phyloP scores from a whole-genome alignment of 2,888 invertebrate genomes.

The Apotomis betuletana region DNA sequence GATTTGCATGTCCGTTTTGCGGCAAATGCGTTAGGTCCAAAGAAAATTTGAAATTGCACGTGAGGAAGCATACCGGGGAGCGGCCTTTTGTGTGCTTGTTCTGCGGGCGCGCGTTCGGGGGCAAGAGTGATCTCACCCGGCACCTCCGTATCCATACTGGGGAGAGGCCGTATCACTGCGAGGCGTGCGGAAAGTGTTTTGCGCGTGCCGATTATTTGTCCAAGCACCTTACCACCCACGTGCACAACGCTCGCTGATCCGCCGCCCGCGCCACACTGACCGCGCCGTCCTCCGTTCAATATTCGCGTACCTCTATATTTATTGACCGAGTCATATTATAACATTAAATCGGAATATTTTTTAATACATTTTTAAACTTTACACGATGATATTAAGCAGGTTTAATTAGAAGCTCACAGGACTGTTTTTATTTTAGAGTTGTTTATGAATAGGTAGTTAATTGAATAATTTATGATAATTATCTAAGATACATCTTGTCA shows the following conservation, averaged over 20 bases:
- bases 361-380: conserved; percentile 79
- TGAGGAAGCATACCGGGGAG: conserved; percentile 93
- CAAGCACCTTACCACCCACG: conserved; percentile 95
- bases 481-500: conserved; percentile 55
- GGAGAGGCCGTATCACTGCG: conserved; percentile 95
- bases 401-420: conserved; percentile 76
- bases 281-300: conserved; percentile 65
- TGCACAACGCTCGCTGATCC: conserved; percentile 87
- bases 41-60: conserved; percentile 94
- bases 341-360: conserved; percentile 80
- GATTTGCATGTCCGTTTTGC: conserved; percentile 94
- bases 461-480: conserved; percentile 75
- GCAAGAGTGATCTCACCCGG: conserved; percentile 93
- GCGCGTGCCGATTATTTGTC: conserved; percentile 95
- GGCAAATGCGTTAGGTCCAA: conserved; percentile 95
- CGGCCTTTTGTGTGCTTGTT: conserved; percentile 95
- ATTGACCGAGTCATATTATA: conserved; percentile 70
- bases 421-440: conserved; percentile 76
- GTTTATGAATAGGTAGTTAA: conserved; percentile 68
- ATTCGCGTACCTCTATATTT: conserved; percentile 60
- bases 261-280: conserved; percentile 27
- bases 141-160: conserved; percentile 95
- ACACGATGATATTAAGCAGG: conserved; percentile 75
- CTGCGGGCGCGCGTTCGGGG: conserved; percentile 94
- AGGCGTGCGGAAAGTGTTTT: conserved; percentile 96